Conservation (phyloP, 2,113 vertebrate genomes). For the Tychaedon coryphoeus region DNA sequence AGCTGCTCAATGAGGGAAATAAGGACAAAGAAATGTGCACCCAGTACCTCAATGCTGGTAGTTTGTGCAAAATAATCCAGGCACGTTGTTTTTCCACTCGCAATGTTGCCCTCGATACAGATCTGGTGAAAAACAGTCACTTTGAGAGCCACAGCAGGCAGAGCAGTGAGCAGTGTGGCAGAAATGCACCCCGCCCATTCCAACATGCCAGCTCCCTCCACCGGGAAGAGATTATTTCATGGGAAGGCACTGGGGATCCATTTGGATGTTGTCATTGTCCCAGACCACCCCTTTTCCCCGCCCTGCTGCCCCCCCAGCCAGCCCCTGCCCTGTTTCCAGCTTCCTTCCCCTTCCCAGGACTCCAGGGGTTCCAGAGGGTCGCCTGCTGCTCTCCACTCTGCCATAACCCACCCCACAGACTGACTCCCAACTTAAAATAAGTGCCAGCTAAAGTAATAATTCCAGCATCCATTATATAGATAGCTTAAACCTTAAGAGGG, state of each 20-base stretch:
- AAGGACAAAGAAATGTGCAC: not conserved
- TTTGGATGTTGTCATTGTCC: not conserved
- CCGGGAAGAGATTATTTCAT: not conserved
- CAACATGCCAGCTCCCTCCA: rapidly evolving
- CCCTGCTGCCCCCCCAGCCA: not conserved
- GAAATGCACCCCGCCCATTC: not conserved
- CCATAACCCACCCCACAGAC: not conserved
- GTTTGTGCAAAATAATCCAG: constrained; percentile 89
- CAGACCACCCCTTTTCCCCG: not conserved
- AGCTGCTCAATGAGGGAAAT: not conserved
- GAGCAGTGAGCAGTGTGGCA: rapidly evolving
- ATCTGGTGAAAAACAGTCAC: constrained; percentile 74
- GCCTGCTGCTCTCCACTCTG: not conserved
- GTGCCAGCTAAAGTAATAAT: not conserved
- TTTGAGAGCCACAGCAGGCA: not conserved
- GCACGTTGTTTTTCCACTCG: constrained; percentile 94
- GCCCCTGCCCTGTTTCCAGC: not conserved
- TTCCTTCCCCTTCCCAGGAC: not conserved
- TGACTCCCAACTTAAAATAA: not conserved
- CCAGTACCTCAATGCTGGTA: constrained; percentile 80
- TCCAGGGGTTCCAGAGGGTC: not conserved
- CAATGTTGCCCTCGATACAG: constrained; percentile 93
- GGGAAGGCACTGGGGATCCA: not conserved
- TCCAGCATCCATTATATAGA: not conserved
- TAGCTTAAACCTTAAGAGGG: not conserved